phyloP scores from a whole-genome alignment of 2,113 vertebrate genomes.

The Elephantulus edwardii region DNA sequence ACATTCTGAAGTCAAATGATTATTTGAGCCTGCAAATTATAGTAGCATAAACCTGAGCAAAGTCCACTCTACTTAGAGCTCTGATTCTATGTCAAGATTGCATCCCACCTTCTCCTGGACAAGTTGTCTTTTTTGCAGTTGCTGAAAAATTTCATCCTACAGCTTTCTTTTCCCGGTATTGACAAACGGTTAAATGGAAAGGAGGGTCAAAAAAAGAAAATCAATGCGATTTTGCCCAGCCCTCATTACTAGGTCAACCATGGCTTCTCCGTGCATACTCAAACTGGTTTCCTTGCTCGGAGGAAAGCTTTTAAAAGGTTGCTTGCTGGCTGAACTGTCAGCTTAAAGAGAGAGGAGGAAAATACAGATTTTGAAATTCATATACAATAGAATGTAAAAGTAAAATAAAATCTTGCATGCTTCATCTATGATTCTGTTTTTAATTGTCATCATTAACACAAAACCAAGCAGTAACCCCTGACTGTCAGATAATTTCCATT shows the following conservation, averaged over 20 bases:
- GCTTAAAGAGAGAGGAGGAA: constrained; percentile 40
- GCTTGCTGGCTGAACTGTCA: constrained; percentile 59
- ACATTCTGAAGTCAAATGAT: neutral
- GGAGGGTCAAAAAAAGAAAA: constrained; percentile 72
- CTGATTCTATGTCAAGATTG: constrained; percentile 11
- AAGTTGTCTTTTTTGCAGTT: constrained; percentile 41
- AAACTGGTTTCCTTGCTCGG: constrained; percentile 48
- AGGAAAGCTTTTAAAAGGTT: constrained; percentile 64
- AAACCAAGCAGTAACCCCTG: neutral
- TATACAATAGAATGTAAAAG: neutral
- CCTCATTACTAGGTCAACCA: constrained; percentile 73
- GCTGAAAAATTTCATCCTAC: constrained; percentile 65
- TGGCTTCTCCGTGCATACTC: constrained; percentile 56
- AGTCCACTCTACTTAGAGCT: neutral
- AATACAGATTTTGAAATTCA: constrained; percentile 41
- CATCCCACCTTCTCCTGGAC: constrained; percentile 7
- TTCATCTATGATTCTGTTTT: constrained; percentile 9
- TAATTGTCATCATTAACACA: constrained; percentile 34
- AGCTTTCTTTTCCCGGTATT: constrained; percentile 62
- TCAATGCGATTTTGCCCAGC: constrained; percentile 65
- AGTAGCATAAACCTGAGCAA: constrained; percentile 19
- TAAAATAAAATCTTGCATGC: neutral
- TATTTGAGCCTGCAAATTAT: neutral
- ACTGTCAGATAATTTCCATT: constrained; percentile 6
- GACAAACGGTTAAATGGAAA: constrained; percentile 74